Conservation (phyloP, 2,113 vertebrate genomes). For the Mustela lutreola region DNA sequence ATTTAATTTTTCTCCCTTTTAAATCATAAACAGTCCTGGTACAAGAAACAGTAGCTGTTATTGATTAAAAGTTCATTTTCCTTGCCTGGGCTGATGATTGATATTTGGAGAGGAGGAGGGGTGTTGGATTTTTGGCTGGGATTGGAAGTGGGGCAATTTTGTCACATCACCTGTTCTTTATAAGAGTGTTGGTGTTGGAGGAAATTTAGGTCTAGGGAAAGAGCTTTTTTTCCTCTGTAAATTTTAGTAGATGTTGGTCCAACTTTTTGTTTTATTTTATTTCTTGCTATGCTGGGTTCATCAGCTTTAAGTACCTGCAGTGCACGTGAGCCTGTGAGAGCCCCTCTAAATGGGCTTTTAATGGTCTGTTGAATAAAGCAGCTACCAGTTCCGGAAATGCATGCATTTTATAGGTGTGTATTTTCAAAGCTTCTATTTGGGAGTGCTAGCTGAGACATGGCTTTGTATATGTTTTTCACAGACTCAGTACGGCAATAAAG, state of each 20-base stretch:
- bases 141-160: slow-evolving; percentile 77
- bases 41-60: slow-evolving; percentile 92
- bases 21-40: slow-evolving; percentile 89
- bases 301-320: slow-evolving; percentile 67
- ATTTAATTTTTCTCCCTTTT: slow-evolving; percentile 85
- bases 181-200: slow-evolving; percentile 84
- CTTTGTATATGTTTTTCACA: slow-evolving; percentile 62
- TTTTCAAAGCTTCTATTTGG: slow-evolving; percentile 74
- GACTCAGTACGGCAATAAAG: slow-evolving; percentile 48
- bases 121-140: slow-evolving; percentile 79
- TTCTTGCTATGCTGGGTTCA: not conserved
- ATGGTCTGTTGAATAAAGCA: slow-evolving; percentile 82
- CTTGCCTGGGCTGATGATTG: slow-evolving; percentile 87
- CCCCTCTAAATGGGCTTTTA: slow-evolving; percentile 83
- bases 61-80: slow-evolving; percentile 91
- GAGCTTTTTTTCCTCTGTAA: slow-evolving; percentile 76
- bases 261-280: slow-evolving; percentile 50
- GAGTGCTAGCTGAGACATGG: slow-evolving; percentile 27
- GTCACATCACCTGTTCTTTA: slow-evolving; percentile 87
- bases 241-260: slow-evolving; percentile 75
- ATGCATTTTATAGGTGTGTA: slow-evolving; percentile 62
- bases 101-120: slow-evolving; percentile 84
- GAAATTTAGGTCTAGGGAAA: slow-evolving; percentile 46
- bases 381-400: slow-evolving; percentile 78
- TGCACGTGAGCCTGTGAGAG: slow-evolving; percentile 69